Percentiles rank a stretch among this genome's conserved stretches.
phyloP scores from a whole-genome alignment of 2,888 invertebrate genomes.

The Strigamia maritima region DNA sequence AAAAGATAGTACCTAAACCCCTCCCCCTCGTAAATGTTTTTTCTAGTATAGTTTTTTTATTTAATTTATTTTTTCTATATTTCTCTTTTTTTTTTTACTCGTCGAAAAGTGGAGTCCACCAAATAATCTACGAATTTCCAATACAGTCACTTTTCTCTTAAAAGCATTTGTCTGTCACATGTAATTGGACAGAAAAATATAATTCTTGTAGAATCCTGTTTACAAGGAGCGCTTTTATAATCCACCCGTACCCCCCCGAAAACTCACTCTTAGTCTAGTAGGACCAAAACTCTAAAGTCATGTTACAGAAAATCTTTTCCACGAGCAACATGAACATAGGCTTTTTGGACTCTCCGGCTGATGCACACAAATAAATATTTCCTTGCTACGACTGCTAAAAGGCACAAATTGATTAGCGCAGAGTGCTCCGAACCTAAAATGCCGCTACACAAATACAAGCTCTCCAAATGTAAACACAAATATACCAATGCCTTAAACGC shows the following conservation, averaged over 20 bases:
- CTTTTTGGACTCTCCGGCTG: constrained; percentile 12
- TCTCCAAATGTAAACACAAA: constrained; percentile 24
- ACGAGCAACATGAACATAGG: background rate
- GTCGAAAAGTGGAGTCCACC: background rate
- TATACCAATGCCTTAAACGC: constrained; percentile 29
- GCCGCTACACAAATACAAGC: constrained; percentile 16
- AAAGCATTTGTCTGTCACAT: constrained; percentile 32
- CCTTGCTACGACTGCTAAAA: constrained; percentile 21
- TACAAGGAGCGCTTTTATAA: constrained; percentile 30
- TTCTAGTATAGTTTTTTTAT: background rate
- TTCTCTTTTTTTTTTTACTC: background rate
- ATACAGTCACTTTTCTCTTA: constrained; percentile 19
- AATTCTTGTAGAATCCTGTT: constrained; percentile 35
- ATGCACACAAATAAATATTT: constrained; percentile 27
- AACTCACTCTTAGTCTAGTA: constrained; percentile 1
- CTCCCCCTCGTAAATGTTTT: background rate
- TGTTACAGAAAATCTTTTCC: constrained; percentile 21
- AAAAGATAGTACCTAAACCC: background rate
- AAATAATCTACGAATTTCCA: constrained; percentile 3
- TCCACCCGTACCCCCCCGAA: constrained; percentile 15
- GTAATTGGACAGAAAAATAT: constrained; percentile 36
- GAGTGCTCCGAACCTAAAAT: constrained; percentile 24
- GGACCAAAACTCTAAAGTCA: constrained; percentile 20
- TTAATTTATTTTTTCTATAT: background rate
- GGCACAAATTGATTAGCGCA: constrained; percentile 26